Evolutionary conservation across 2,888 invertebrate genomes (phyloP).

Genomic region (Thereva unica): DNA sequence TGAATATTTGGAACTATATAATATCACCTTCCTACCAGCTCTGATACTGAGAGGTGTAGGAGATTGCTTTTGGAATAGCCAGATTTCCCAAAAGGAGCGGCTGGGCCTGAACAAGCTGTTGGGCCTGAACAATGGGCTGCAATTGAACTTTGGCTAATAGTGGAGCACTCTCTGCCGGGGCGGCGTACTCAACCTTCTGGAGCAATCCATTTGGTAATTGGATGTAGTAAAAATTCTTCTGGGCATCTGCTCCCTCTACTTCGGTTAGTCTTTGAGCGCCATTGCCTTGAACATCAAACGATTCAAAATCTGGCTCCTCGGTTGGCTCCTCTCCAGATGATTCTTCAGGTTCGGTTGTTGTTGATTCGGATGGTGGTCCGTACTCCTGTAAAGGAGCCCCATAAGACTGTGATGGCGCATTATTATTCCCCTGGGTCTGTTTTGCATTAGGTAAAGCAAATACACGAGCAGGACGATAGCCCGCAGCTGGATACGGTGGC

Average conservation of each 20-base stretch:
- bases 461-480: slow-evolving; percentile 14
- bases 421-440: slow-evolving; percentile 1
- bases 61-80: neutral
- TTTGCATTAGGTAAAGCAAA: slow-evolving; percentile 24
- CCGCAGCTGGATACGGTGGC: slow-evolving; percentile 26
- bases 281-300: slow-evolving; percentile 18
- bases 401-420: slow-evolving; percentile 11
- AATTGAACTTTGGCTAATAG: slow-evolving; percentile 2
- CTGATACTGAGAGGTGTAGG: slow-evolving; percentile 25
- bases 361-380: slow-evolving; percentile 11
- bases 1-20: no score
- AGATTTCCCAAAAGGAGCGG: neutral
- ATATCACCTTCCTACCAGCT: slow-evolving; percentile 21
- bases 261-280: slow-evolving; percentile 9
- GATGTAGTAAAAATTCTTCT: slow-evolving; percentile 1
- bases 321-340: slow-evolving; percentile 9
- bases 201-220: slow-evolving; percentile 8
- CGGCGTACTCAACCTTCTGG: slow-evolving; percentile 2
- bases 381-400: slow-evolving; percentile 12
- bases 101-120: neutral
- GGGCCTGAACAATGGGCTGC: slow-evolving; percentile 12
- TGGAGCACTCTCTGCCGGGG: neutral
- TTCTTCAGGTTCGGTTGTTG: neutral
- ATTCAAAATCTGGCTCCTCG: slow-evolving; percentile 21
- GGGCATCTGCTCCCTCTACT: neutral